phyloP scores from a whole-genome alignment of 2,113 vertebrate species.

The Caloenas nicobarica region DNA sequence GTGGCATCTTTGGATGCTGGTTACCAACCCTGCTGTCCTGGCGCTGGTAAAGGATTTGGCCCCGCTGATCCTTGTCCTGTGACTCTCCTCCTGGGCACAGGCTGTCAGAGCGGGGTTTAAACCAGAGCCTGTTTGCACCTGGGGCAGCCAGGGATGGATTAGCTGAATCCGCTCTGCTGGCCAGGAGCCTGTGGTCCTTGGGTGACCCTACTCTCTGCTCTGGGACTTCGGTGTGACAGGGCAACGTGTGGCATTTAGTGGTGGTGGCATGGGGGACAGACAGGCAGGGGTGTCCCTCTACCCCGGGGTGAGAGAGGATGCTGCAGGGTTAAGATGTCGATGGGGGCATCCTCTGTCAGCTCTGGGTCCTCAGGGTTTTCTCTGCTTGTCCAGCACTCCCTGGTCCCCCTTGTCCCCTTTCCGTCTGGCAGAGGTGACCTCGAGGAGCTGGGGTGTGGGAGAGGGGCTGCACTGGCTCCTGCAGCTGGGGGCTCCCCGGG shows the following conservation, averaged over 20 bases:
- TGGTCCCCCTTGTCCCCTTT: neutral
- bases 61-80: neutral
- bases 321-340: neutral
- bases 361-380: neutral
- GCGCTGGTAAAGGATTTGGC: neutral
- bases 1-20: neutral
- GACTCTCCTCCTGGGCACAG: neutral
- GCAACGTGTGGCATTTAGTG: rapidly evolving
- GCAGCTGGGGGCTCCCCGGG: neutral
- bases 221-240: neutral
- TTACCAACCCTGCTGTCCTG: neutral
- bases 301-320: neutral
- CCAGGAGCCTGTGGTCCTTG: neutral
- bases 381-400: neutral
- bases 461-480: neutral
- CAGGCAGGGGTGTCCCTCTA: neutral
- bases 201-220: neutral
- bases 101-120: neutral
- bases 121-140: neutral
- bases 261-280: neutral
- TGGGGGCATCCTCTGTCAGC: neutral
- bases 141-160: neutral
- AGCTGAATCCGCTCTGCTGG: neutral
- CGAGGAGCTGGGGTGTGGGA: neutral
- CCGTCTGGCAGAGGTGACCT: neutral